Evolutionary conservation across 1,140 invertebrate species (phyloP), one percentile per base, ranked within the genome.

Genomic region (Macrotrachela quadricornifera): DNA sequence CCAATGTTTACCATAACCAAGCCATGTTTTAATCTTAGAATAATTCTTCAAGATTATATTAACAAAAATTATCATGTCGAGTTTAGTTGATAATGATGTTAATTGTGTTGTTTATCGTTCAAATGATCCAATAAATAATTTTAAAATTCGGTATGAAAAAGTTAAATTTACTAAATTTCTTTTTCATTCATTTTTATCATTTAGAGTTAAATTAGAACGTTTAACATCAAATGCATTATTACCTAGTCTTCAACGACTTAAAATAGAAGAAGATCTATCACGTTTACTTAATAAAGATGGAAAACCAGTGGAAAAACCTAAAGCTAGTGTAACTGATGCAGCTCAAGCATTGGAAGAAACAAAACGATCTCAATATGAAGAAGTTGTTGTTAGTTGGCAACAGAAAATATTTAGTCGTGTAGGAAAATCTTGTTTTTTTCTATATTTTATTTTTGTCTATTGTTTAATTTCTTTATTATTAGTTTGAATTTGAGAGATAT

Each of bases 371-470:
- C 21, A 47, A 16, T 41, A 16, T 39, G 51, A 53, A 48, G 51
- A 47, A 47, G 17, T n/a, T 6, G 38, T 53, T n/a, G 36, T 53
- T 16, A 47, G 38, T 48, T 53, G 51, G 51, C 51, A 53, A 48
- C 15, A 44, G 0, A 53, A 53, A 37, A 53, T 53, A 18, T 53
- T 53, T 36, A 46, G 44, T 11, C 46, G 39, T 13, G 51, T 52
- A 47, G 12, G n/a, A 30, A 21, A 37, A 18, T 17, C n/a, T n/a
- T n/a, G n/a, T n/a, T 30, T 46, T 52, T 18, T 37, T 10, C 8
- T n/a, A 11, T 44, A 16, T 12, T 30, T 36, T 39, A 17, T 16
- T 36, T 14, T 53, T 47, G 12, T 12, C 10, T 2, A 53, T 47
- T 39, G 14, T 40, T 36, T 17, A 53, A 36, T 53, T 53, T 48